phyloP scores from a whole-genome alignment of 2,888 invertebrate species.

The Cyaniris semiargus region DNA sequence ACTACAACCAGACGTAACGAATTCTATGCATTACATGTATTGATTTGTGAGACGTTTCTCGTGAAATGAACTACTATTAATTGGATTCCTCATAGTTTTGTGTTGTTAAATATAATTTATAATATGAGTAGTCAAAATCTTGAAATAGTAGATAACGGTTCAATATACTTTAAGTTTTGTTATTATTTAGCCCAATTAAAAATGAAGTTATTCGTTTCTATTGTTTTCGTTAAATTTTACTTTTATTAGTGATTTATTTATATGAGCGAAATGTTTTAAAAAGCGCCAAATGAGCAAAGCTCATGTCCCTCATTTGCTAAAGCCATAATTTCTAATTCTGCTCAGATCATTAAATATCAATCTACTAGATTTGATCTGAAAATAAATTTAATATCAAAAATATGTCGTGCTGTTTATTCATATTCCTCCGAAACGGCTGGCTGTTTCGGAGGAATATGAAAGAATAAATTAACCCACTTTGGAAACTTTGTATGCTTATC shows the following conservation, averaged over 20 bases:
- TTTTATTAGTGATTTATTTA: not conserved
- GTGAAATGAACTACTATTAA: conserved; percentile 72
- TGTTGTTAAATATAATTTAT: conserved; percentile 34
- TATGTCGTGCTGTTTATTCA: too few relatives aligned
- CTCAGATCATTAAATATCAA: too few relatives aligned
- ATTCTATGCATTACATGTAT: conserved; percentile 76
- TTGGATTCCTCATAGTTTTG: conserved; percentile 52
- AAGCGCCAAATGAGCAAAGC: too few relatives aligned
- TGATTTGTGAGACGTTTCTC: conserved; percentile 76
- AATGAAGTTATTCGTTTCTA: not conserved
- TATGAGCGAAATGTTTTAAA: not conserved
- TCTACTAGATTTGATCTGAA: too few relatives aligned
- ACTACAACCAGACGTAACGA: conserved; percentile 75
- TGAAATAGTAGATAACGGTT: not conserved
- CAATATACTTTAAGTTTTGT: not conserved
- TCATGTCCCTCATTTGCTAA: too few relatives aligned
- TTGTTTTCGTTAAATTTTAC: not conserved
- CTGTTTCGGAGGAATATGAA: too few relatives aligned
- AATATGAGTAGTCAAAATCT: conserved; percentile 19
- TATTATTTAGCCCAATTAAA: not conserved
- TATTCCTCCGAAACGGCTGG: too few relatives aligned
- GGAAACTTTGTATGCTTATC: too few relatives aligned
- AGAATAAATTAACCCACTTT: too few relatives aligned
- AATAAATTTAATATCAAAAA: too few relatives aligned
- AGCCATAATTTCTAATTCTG: too few relatives aligned